Conservation (phyloP, 37 sponge, comb jelly and placozoan species). For the Chondrilla cf. caribensis region DNA sequence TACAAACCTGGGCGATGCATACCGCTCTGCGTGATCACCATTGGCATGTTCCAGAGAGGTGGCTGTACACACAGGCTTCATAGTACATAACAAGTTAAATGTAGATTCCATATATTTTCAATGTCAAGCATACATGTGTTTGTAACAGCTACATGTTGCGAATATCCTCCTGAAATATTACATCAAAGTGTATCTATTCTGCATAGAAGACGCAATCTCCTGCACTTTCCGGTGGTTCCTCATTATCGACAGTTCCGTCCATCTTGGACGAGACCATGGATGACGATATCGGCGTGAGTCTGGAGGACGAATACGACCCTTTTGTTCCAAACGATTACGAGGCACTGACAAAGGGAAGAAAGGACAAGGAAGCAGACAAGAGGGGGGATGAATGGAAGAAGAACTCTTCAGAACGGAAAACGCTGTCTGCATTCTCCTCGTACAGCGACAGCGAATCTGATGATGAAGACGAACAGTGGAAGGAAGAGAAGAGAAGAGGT, state of each 20-base stretch:
- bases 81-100: no score
- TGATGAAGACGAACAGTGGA: constrained; percentile 25
- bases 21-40: no score
- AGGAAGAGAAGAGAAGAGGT: constrained; percentile 35
- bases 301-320: constrained; percentile 93
- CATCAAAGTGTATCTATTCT: neutral
- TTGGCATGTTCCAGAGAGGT: no score
- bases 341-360: constrained; percentile 23
- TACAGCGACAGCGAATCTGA: constrained; percentile 24
- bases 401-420: neutral
- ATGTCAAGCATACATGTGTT: no score
- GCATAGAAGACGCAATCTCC: neutral
- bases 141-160: no score
- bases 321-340: constrained; percentile 91
- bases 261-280: constrained; percentile 33
- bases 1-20: no score
- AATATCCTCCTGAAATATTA: no score
- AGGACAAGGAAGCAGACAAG: constrained; percentile 30
- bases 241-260: no score
- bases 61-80: no score
- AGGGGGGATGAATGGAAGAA: neutral
- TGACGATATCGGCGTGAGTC: constrained; percentile 51
- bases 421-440: neutral
- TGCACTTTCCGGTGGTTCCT: neutral
- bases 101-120: no score